Evolutionary conservation across 37 sponge, comb jelly and placozoan species (phyloP).

Genomic region (Ephydatia muelleri): DNA sequence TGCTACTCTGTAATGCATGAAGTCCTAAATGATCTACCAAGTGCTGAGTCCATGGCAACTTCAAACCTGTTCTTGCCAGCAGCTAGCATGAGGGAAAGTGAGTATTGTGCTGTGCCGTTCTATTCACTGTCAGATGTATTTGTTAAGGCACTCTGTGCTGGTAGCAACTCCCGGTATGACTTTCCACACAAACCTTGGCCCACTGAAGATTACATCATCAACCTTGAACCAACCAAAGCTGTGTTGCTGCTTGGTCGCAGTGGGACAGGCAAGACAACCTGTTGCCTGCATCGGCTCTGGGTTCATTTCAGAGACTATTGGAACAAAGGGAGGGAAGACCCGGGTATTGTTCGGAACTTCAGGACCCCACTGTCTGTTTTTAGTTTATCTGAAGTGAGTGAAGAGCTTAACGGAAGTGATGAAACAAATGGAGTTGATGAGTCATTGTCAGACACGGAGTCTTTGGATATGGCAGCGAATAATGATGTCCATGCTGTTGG

Average conservation of each 20-base stretch:
- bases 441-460: neutral
- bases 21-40: too few relatives aligned
- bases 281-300: constrained; percentile 57
- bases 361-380: neutral
- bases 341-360: too few relatives aligned
- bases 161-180: constrained; percentile 8
- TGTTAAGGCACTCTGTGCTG: neutral
- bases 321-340: constrained; percentile 10
- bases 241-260: constrained; percentile 60
- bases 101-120: constrained; percentile 43
- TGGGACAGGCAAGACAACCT: constrained; percentile 66
- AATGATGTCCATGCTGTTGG: neutral
- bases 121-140: constrained; percentile 30
- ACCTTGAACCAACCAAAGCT: neutral
- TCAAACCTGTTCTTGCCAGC: too few relatives aligned
- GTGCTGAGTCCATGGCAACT: too few relatives aligned
- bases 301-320: constrained; percentile 40
- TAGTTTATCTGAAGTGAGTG: neutral
- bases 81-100: constrained; percentile 6
- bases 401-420: neutral
- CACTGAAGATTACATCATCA: constrained; percentile 41
- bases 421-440: neutral
- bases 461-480: neutral
- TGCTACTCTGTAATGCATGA: too few relatives aligned
- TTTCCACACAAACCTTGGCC: constrained; percentile 39